These are phyloP conservation scores for Periophthalmus modestus DNA, from an alignment of 2,113 vertebrate genomes.

Conservation along the genomic window DNA sequence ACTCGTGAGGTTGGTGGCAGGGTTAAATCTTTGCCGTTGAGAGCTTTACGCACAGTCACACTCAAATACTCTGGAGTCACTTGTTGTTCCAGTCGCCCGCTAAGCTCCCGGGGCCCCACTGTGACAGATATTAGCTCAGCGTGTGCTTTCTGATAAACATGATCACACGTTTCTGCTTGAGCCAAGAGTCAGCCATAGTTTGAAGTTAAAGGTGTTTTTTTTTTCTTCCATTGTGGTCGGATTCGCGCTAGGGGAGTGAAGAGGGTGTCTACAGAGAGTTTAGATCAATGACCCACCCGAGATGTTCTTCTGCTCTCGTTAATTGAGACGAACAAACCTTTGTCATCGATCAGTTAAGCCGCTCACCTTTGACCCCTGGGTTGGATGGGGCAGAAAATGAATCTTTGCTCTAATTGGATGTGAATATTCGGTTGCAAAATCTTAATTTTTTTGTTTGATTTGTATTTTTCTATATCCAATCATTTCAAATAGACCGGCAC, in stretches of 20 bases:
- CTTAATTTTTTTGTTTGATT: background rate
- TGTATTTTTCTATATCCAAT: background rate
- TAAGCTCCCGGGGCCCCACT: conserved; percentile 38
- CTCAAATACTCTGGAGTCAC: conserved; percentile 5
- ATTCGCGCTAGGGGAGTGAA: background rate
- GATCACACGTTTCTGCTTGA: conserved; percentile 14
- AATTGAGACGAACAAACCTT: conserved; percentile 35
- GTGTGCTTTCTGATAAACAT: conserved; percentile 15
- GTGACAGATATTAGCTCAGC: conserved; percentile 36
- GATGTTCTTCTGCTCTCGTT: conserved; percentile 8
- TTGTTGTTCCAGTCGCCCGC: conserved; percentile 25
- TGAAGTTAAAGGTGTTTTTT: background rate
- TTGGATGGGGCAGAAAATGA: conserved; percentile 2
- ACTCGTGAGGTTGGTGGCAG: background rate
- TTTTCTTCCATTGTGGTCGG: too few relatives aligned
- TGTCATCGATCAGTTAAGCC: too few relatives aligned
- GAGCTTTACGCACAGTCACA: conserved; percentile 14
- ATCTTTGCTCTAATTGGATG: conserved; percentile 7
- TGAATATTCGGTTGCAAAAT: background rate
- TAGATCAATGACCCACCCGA: conserved; percentile 22
- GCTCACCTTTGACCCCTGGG: conserved; percentile 36
- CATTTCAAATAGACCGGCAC: too few relatives aligned
- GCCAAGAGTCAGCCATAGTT: background rate
- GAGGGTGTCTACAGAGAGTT: conserved; percentile 4
- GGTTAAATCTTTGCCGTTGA: conserved; percentile 15